These are phyloP conservation scores for Pammene aurita DNA, from an alignment of 2,888 invertebrate genomes.

Conservation along the genomic window DNA sequence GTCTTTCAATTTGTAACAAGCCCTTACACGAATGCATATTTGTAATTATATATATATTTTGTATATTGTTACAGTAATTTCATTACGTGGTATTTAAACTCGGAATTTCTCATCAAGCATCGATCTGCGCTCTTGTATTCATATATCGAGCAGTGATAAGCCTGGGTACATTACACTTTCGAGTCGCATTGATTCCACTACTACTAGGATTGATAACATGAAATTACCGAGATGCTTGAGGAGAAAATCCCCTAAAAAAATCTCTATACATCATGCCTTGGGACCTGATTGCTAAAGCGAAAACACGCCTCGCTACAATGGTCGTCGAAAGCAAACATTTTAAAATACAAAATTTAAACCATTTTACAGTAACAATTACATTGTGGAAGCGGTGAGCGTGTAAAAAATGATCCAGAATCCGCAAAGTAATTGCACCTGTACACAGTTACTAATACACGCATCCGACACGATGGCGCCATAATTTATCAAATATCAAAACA, in stretches of 20 bases:
- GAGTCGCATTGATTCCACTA: neutral
- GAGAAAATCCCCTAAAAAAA: constrained; percentile 76
- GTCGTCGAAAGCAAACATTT: constrained; percentile 74
- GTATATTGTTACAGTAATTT: constrained; percentile 83
- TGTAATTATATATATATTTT: constrained; percentile 79
- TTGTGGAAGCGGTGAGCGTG: constrained; percentile 81
- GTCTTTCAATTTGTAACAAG: constrained; percentile 83
- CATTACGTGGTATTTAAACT: constrained; percentile 78
- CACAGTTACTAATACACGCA: constrained; percentile 73
- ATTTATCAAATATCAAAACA: constrained; percentile 83
- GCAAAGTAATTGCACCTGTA: constrained; percentile 80
- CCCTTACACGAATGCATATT: constrained; percentile 85
- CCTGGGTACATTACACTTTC: constrained; percentile 1
- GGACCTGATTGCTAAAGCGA: constrained; percentile 77
- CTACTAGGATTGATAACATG: constrained; percentile 8
- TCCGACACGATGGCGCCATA: constrained; percentile 76
- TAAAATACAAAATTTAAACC: constrained; percentile 75
- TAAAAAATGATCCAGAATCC: constrained; percentile 79
- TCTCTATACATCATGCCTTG: constrained; percentile 81
- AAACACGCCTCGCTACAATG: constrained; percentile 69
- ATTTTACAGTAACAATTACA: constrained; percentile 76
- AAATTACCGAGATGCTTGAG: constrained; percentile 70
- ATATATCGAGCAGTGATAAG: constrained; percentile 31
- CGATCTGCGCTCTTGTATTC: constrained; percentile 58
- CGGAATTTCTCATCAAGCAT: constrained; percentile 76